Base-by-base conservation (phyloP, 2,888 invertebrate species). In the Plusia festucae region DNA sequence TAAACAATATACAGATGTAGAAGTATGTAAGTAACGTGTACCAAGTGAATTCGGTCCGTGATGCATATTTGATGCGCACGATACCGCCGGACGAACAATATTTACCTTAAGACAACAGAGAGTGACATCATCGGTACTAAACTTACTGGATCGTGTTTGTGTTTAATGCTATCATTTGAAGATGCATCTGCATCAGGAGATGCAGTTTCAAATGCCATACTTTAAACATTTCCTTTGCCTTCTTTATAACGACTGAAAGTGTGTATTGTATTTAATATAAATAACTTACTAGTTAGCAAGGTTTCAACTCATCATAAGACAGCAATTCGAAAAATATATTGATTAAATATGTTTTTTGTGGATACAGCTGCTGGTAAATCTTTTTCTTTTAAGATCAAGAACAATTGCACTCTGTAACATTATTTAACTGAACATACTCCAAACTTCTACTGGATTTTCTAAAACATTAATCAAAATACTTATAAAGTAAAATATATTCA, bases 91-190 rank as follows among this genome's bases (percentile, higher is more conserved):
- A 49, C 74, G 56, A 59, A 53, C 70, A 71, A 73, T 82, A 80
- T 83, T 84, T 82, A 78, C 73, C 56, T 54, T 20, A 72, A 72
- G 65, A 71, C 74, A 78, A 80, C 79, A 82, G 68, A 76, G 53
- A 61, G 56, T 84, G 83, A 83, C 79, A 75, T 83, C 84, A 85
- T 68, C 70, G 65, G 52, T 73, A 20, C 46, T 62, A 60, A 79
- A 71, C 67, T 65, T 73, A 73, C 58, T 66, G 61, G 68, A 73
- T 76, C 73, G 61, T 76, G 77, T 76, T 76, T 76, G 59, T 34
- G 57, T 16, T 32, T 65, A 71, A 57, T 56, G 58, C 34, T 64
- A 44, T 70, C 70, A 59, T 70, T 71, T 71, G 40, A 63, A 75
- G 30, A 46, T 60, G 32, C 60, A 72, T 57, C 49, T 46, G 53